Base-by-base conservation (phyloP, 2,888 invertebrate species). In the Cheilosia impressa region DNA sequence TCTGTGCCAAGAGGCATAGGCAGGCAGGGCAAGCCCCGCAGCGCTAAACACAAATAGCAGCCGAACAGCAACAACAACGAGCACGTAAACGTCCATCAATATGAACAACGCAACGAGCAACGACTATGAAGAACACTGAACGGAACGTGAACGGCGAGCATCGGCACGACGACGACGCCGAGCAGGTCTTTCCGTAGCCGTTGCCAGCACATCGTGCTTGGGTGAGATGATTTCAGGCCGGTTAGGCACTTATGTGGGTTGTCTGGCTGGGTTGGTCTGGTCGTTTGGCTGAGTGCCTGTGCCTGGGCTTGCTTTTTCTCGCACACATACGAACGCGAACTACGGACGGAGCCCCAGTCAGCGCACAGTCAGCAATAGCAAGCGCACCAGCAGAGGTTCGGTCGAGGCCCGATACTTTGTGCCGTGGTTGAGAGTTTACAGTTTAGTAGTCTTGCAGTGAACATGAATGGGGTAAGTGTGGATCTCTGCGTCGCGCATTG, bases 401-500 rank as follows among this genome's bases (percentile, higher is more conserved):
- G 58, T 52, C 47, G 76, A 60, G 85, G 85, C 80, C 80, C 72
- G 85, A 24, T 76, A 53, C 72, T 81, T 60, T 19, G 69, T 69
- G 50, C 73, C 43, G 62, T 65, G 41, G 78, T 82, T 87, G 78
- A 79, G 82, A 87, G 87, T 75, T 76, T 83, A 79, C 79, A 87
- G 87, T 75, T 76, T 83, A 81, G 87, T 83, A 75, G 82, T 88
- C 84, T 87, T 75, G 69, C 55, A 65, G 68, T 66, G 69, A 88
- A 87, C 88, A 88, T 88, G 88, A 75, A 72, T 76, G 83, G 45
- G 88, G 88, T 88, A 87, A 87, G 87, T 88, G 81, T 76, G 66
- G 76, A 76, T 71, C 80, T 76, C 43, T 71, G 71, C 68, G 85
- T 60, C 41, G 38, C 53, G 53, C 62, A 47, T 45, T 66, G 47